Conservation (phyloP, 2,888 invertebrate genomes). For the Dusona sp. region DNA sequence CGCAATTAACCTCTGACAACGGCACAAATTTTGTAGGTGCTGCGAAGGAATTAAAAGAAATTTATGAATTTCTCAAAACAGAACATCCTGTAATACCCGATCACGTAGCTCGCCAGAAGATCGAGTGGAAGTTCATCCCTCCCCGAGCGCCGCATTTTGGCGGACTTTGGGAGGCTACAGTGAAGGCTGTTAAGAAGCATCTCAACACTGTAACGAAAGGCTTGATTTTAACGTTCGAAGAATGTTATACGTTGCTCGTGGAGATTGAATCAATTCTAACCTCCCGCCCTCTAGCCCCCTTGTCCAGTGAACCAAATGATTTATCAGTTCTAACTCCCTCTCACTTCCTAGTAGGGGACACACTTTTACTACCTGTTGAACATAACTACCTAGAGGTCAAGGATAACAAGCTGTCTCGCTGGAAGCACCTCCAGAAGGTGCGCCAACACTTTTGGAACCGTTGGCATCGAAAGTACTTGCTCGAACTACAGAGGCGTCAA, state of each 20-base stretch:
- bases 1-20: slow-evolving; percentile 77
- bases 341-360: slow-evolving; percentile 55
- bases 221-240: background rate
- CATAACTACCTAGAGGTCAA: slow-evolving; percentile 49
- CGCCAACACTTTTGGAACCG: slow-evolving; percentile 67
- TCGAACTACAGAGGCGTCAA: slow-evolving; percentile 56
- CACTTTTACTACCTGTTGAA: slow-evolving; percentile 47
- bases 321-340: slow-evolving; percentile 34
- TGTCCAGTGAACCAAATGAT: slow-evolving; percentile 46
- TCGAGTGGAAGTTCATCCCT: slow-evolving; percentile 49
- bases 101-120: slow-evolving; percentile 7
- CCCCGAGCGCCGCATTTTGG: slow-evolving; percentile 45
- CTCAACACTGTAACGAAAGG: slow-evolving; percentile 26
- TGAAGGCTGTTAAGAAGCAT: background rate
- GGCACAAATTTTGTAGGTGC: slow-evolving; percentile 80
- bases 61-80: slow-evolving; percentile 23
- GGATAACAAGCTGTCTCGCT: slow-evolving; percentile 64
- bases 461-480: slow-evolving; percentile 65
- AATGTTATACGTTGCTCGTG: too few species aligned
- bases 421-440: slow-evolving; percentile 70
- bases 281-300: slow-evolving; percentile 9
- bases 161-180: slow-evolving; percentile 24
- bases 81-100: slow-evolving; percentile 31
- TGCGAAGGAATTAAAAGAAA: slow-evolving; percentile 37
- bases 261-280: too few species aligned